Conservation (phyloP, 2,113 vertebrate species). For the Erinaceus europaeus region DNA sequence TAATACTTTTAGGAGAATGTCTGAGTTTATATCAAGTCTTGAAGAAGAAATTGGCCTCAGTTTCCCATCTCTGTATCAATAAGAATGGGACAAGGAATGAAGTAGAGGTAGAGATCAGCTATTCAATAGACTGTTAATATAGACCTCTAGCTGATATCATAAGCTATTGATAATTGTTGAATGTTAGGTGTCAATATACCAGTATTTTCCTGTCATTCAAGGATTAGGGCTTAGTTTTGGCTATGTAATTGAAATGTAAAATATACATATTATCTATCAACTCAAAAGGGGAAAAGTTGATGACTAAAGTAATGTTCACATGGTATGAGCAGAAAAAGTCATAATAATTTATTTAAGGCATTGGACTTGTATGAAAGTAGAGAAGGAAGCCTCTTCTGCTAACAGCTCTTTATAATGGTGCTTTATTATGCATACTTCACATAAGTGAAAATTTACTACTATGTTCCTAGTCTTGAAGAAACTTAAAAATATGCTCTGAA, state of each 20-base stretch:
- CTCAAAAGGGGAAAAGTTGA: background rate
- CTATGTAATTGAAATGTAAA: background rate
- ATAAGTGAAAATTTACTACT: background rate
- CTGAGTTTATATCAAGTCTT: background rate
- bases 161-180: background rate
- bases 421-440: background rate
- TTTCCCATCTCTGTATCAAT: background rate
- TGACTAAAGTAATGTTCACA: slow-evolving; percentile 2
- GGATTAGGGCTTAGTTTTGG: background rate
- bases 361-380: background rate
- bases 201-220: background rate
- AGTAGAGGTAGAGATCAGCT: background rate
- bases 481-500: slow-evolving; percentile 33
- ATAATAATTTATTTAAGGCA: background rate
- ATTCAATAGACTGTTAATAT: background rate
- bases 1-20: background rate
- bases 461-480: slow-evolving; percentile 17
- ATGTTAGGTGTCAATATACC: background rate
- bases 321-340: background rate
- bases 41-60: background rate
- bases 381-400: slow-evolving; percentile 8
- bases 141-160: background rate
- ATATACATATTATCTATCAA: background rate
- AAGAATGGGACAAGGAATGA: background rate
- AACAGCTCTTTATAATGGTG: background rate